Evolutionary conservation across 1,140 invertebrate species (phyloP).

Genomic region (Cyphomyrmex costatus): DNA sequence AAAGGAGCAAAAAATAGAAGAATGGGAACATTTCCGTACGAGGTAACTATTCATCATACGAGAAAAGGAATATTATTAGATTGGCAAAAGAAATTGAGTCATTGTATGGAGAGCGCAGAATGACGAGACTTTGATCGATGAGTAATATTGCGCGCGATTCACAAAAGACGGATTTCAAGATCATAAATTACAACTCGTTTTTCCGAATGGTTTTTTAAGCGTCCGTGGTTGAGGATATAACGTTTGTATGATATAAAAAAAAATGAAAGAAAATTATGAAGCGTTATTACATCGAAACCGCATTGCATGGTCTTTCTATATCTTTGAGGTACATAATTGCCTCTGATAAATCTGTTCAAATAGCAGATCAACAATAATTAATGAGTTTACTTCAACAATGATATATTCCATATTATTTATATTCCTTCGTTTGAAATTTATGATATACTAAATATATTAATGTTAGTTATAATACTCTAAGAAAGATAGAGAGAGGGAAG

Average conservation of each 20-base stretch:
- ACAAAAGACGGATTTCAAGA: constrained; percentile 29
- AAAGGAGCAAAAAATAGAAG: constrained; percentile 9
- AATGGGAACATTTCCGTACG: constrained; percentile 10
- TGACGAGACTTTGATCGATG: constrained; percentile 61
- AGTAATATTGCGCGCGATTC: constrained; percentile 41
- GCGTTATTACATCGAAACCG: neutral
- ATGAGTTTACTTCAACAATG: constrained; percentile 12
- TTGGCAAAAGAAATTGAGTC: constrained; percentile 59
- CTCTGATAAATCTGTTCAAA: constrained; percentile 12
- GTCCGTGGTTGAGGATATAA: neutral
- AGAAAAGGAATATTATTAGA: constrained; percentile 53
- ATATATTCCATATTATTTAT: neutral
- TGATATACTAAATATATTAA: constrained; percentile 8
- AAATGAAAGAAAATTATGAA: constrained; percentile 2
- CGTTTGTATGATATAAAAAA: neutral
- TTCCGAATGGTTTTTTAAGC: constrained; percentile 3
- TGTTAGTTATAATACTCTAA: neutral
- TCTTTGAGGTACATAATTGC: neutral
- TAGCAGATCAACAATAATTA: neutral
- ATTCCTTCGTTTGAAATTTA: constrained; percentile 5
- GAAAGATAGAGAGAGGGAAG: neutral
- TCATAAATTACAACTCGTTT: constrained; percentile 51
- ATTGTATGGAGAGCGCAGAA: constrained; percentile 25
- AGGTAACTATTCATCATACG: constrained; percentile 40
- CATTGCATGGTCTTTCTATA: neutral